phyloP scores from a whole-genome alignment of 2,888 invertebrate species.

The Gandaritis pyraliata region DNA sequence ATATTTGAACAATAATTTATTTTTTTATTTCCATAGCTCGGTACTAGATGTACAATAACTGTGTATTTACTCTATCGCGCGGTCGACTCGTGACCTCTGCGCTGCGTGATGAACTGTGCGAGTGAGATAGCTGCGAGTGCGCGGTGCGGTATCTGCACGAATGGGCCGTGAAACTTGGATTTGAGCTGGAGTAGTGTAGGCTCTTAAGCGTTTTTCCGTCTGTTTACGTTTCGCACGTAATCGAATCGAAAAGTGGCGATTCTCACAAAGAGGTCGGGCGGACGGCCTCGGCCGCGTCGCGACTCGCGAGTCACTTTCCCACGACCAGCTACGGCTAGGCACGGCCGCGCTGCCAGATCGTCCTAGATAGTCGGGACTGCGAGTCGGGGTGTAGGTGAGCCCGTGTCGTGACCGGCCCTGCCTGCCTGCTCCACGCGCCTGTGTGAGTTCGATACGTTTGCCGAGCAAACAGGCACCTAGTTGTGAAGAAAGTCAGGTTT shows the following conservation, averaged over 20 bases:
- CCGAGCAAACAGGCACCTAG: constrained; percentile 80
- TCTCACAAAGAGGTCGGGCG: constrained; percentile 55
- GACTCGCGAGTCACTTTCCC: constrained; percentile 80
- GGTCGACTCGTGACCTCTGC: too few relatives aligned
- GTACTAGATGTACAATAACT: too few relatives aligned
- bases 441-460: constrained; percentile 78
- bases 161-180: too few relatives aligned
- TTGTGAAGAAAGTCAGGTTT: constrained; percentile 84
- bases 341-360: constrained; percentile 52
- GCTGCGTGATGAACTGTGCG: too few relatives aligned
- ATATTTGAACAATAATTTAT: too few relatives aligned
- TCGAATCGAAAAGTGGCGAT: constrained; percentile 53
- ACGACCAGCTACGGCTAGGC: constrained; percentile 60
- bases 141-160: too few relatives aligned
- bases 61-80: too few relatives aligned
- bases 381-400: constrained; percentile 65
- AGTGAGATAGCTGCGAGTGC: too few relatives aligned
- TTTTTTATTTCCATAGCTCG: too few relatives aligned
- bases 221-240: constrained; percentile 67
- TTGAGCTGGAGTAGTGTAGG: too few relatives aligned
- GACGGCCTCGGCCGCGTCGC: constrained; percentile 58
- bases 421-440: constrained; percentile 58
- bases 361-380: constrained; percentile 79
- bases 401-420: constrained; percentile 76
- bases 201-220: too few relatives aligned